Conservation (phyloP, 2,888 invertebrate genomes). For the Lycocerus yunnanus region DNA sequence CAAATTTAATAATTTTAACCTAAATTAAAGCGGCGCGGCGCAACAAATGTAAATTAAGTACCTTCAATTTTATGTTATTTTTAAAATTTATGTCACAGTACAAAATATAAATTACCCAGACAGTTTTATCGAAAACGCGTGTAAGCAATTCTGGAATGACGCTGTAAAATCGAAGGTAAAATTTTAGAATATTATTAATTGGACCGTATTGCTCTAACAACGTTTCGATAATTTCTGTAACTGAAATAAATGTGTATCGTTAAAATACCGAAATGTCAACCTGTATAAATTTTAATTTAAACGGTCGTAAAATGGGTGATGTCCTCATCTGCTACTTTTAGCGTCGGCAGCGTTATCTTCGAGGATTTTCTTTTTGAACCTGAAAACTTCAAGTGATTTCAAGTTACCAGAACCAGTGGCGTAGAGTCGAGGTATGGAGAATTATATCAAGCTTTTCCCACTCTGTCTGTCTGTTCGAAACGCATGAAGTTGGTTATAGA, state of each 20-base stretch:
- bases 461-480: no score
- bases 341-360: background rate
- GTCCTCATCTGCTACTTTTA: constrained; percentile 7
- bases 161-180: background rate
- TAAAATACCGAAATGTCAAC: background rate
- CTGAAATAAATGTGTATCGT: background rate
- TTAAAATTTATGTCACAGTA: background rate
- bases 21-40: background rate
- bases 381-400: background rate
- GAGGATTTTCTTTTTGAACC: background rate
- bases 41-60: background rate
- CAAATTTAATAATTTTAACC: background rate
- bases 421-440: background rate
- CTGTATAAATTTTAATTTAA: background rate
- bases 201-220: background rate
- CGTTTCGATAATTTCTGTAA: background rate
- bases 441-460: background rate
- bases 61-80: background rate
- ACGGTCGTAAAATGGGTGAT: background rate
- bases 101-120: background rate
- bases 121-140: background rate
- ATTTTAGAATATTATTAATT: background rate
- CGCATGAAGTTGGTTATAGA: no score
- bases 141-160: background rate
- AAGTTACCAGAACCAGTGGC: background rate